These are phyloP conservation scores for Arnoldichthys spilopterus DNA, from an alignment of 2,797 vertebrate genomes.

Conservation along the genomic window DNA sequence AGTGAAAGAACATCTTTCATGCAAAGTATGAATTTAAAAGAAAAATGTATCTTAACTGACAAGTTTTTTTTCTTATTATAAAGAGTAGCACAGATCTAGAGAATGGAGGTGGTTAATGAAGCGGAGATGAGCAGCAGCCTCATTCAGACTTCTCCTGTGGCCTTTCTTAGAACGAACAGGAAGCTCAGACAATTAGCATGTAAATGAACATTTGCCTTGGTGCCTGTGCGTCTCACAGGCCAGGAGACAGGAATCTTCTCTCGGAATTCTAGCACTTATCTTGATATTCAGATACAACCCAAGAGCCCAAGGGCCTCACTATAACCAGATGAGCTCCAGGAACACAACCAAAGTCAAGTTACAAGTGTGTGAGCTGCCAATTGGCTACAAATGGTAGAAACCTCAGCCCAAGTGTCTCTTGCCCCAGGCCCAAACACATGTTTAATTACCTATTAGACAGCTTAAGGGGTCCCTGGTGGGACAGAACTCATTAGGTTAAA, in stretches of 20 bases:
- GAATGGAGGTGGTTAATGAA: conserved; percentile 1
- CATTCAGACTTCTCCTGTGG: conserved; percentile 10
- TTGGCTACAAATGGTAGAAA: background rate
- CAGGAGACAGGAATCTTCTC: conserved; percentile 30
- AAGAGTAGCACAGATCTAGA: conserved; percentile 6
- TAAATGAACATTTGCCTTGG: conserved; percentile 36
- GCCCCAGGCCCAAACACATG: conserved; percentile 13
- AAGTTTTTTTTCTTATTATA: background rate
- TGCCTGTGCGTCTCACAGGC: conserved; percentile 24
- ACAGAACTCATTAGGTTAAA: background rate
- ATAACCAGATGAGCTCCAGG: background rate
- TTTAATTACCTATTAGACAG: background rate
- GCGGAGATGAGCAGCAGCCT: background rate
- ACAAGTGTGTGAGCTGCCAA: background rate
- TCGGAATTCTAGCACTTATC: conserved; percentile 33
- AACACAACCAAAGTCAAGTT: background rate
- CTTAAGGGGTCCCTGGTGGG: background rate
- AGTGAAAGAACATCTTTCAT: too few species aligned
- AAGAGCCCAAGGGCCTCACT: conserved; percentile 5
- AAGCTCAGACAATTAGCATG: conserved; percentile 41
- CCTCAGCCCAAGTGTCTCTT: background rate
- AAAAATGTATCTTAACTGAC: too few species aligned
- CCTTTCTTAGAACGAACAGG: conserved; percentile 19
- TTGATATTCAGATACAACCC: conserved; percentile 22
- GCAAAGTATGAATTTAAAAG: too few species aligned